Percentiles rank a stretch among this genome's conserved stretches.
Evolutionary conservation across 2,797 vertebrate species (phyloP).

Genomic region (Prionace glauca): DNA sequence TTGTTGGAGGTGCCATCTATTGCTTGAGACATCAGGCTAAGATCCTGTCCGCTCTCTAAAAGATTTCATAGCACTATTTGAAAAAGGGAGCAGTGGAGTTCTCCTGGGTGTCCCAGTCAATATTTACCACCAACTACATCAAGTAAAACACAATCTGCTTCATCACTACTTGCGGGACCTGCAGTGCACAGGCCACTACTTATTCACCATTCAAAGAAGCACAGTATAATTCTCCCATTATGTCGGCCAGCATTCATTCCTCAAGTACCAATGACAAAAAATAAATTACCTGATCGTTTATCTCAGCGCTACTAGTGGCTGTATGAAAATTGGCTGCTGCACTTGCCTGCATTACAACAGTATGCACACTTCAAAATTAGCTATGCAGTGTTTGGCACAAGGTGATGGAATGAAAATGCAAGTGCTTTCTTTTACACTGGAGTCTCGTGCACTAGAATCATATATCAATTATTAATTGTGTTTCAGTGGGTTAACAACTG

Average conservation of each 20-base stretch:
- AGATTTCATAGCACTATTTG: not conserved
- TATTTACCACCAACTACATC: not conserved
- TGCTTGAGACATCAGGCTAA: not conserved
- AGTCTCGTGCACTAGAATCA: not conserved
- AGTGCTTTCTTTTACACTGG: not conserved
- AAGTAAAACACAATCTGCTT: not conserved
- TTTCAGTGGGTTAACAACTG: not conserved
- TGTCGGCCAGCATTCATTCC: not conserved
- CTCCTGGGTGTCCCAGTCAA: not conserved
- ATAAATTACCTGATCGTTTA: not conserved
- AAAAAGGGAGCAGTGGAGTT: not conserved
- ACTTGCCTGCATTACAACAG: not conserved
- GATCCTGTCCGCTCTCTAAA: not conserved
- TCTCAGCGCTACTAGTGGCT: not conserved
- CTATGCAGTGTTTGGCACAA: not conserved
- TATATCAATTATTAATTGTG: not conserved
- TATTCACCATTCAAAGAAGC: not conserved
- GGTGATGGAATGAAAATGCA: not conserved
- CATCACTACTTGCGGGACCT: not conserved
- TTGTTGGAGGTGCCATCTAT: not conserved
- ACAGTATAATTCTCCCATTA: not conserved
- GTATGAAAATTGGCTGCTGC: not conserved
- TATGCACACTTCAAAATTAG: not conserved
- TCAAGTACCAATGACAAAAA: not conserved
- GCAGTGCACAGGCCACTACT: too few species aligned